Base-by-base conservation (phyloP, 2,888 invertebrate genomes). In the Taphrorychus bicolor region DNA sequence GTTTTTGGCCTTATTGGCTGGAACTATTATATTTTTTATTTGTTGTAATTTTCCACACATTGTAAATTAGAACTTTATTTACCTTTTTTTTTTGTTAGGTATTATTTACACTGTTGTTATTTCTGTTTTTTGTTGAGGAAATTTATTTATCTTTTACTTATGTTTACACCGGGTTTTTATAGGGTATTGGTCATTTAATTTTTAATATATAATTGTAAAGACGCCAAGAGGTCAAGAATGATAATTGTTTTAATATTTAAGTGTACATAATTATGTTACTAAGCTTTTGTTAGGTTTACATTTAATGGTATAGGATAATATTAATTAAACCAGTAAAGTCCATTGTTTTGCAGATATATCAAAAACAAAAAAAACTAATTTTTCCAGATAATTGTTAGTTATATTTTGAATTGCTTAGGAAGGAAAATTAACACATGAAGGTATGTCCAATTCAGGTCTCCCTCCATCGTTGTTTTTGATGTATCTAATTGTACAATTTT, bases 1-100 rank as follows among this genome's bases (percentile, higher is more conserved):
- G 14, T 52, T 52, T 21, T 52, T 52, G 52, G 52, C 52, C 22
- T 52, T 22, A 22, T 52, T 52, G 52, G 52, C 7, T 11, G 32
- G 32, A 32, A 32, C 32, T 32, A 11, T 32, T 32, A 32, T 32
- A 9, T 9, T 1, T 32, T 32, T 32, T 7, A 32, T 32, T 32
- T 32, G 11, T 16, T 48, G 14, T 16, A 48, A 48, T 48, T 48
- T 16, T 14, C 16, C 17, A 48, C 16, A 48, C 16, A 14, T 9
- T 4, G 16, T n/a, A 32, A 48, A 9, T 9, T 48, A 18, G 7
- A 48, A 48, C 16, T 18, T 48, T 18, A 14, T 48, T 48, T 48
- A 3, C 9, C 7, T 48, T 18, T 16, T 18, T 48, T 9, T 48
- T 48, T 16, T 48, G 16, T 16, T 48, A 14, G 7, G 16, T 48